Evolutionary conservation across 2,888 invertebrate genomes (phyloP), one percentile per base, ranked within the genome.

Genomic region (Trichopoda pennipes): DNA sequence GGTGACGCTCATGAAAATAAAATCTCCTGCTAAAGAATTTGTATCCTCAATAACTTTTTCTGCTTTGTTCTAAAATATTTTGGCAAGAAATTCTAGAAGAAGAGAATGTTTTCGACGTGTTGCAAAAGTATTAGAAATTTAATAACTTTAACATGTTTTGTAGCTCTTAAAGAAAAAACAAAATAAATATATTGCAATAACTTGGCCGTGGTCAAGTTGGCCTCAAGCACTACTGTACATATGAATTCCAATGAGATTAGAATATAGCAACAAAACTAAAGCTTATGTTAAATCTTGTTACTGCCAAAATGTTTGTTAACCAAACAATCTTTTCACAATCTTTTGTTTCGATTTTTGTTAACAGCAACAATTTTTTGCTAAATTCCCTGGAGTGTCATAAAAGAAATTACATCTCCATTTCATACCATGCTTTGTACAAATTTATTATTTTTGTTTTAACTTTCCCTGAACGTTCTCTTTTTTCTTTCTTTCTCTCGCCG

Each of bases 1-100:
- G 87, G 89, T 87, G 89, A 88, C 75, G 75, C 55, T 76, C 76
- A 80, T 76, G 76, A 76, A 68, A 74, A 72, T 64, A 53, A 69
- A 70, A 64, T 4, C n/a, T 69, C 51, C 66, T 47, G 63, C 47
- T 9, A 60, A 77, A 61, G 55, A 55, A 61, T 81, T 81, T 77
- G 68, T 68, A 72, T 32, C 47, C 63, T 44, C 23, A 64, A 56
- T 55, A 53, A 38, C 17, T 53, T 60, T 51, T 28, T 68, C 7
- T 16, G 9, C 17, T 51, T 35, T 74, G 21, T 70, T 7, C 35
- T 32, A 55, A 55, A 55, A 55, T 44, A 32, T 61, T 72, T 63
- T 42, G 55, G 32, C 44, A 64, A 74, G 17, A 21, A 38, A 51
- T 28, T 17, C 4, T 21, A 35, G n/a, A 60, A 55, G 55, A 51